Evolutionary conservation across 2,113 vertebrate species (phyloP), one percentile per base, ranked within the genome.

Genomic region (Fulica atra): DNA sequence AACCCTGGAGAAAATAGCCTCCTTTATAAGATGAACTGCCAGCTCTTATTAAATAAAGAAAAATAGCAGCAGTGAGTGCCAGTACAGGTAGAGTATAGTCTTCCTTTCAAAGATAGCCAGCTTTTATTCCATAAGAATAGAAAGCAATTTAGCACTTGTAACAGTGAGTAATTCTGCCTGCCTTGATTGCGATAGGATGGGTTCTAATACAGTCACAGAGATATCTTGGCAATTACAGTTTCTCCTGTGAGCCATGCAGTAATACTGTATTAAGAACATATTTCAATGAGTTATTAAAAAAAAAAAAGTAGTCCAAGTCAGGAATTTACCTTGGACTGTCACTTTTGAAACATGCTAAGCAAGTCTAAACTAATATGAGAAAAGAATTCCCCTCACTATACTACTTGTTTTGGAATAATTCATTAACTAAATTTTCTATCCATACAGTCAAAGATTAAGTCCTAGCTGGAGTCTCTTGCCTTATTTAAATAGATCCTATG

Each of bases 401-500:
- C 63, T 77, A 66, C 18, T 92, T 57, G 65, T 66, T 96, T 90
- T 50, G 54, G 63, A 96, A 96, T 85, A 96, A 95, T 89, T 93
- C 31, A 80, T 93, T 85, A 91, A 19, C 64, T 92, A 91, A 95
- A 91, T 71, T 88, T 92, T 85, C 48, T 93, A 82, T 33, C 10
- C 40, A 38, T 74, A 66, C 28, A 92, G 69, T 53, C 69, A 86
- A 91, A 89, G 57, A 88, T 68, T 76, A 85, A 89, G 44, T 74
- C 51, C 72, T 77, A 89, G 26, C 38, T 84, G 57, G 15, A 93
- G 69, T 56, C 57, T 92, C 81, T 57, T 72, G 38, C 36, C 18
- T 90, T 86, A 93, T 76, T 92, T 84, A 68, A 95, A 74, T 16
- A 57, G 29, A 81, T 90, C 29, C 48, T 83, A 63, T 24, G 63